Evolutionary conservation across 2,888 invertebrate species (phyloP).

Genomic region (Pristionchus entomophagus): DNA sequence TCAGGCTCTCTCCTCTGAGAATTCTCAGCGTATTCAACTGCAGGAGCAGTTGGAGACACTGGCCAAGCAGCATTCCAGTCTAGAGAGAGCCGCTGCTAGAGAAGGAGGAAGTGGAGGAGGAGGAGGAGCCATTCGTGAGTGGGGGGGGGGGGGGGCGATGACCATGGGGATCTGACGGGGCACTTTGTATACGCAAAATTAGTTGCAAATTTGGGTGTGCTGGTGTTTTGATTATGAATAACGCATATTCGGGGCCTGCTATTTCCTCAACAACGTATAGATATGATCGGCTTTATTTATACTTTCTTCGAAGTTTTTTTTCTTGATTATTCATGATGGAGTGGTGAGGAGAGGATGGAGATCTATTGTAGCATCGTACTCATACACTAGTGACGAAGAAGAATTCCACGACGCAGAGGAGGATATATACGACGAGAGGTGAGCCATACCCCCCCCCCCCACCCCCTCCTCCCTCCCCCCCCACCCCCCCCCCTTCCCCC

Average conservation of each 20-base stretch:
- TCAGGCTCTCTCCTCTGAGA: constrained; percentile 78
- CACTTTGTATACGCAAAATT: no score
- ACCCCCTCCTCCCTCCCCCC: no score
- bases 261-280: no score
- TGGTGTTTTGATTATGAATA: no score
- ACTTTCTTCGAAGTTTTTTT: no score
- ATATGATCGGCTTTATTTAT: no score
- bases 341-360: not conserved
- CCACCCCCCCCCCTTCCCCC: no score
- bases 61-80: constrained; percentile 94
- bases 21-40: constrained; percentile 91
- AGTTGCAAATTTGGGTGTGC: no score
- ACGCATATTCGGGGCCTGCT: no score
- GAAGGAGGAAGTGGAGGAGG: constrained; percentile 13
- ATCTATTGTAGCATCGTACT: constrained; percentile 25
- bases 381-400: constrained; percentile 79
- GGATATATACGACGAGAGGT: constrained; percentile 56
- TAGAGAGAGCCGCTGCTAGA: constrained; percentile 86
- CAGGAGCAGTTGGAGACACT: constrained; percentile 98
- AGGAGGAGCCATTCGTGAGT: not conserved
- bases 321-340: no score
- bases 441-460: no score
- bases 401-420: constrained; percentile 83
- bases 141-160: not conserved
- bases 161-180: no score